Base-by-base conservation (phyloP, 2,113 vertebrate species). In the Melanotaenia duboulayi region DNA sequence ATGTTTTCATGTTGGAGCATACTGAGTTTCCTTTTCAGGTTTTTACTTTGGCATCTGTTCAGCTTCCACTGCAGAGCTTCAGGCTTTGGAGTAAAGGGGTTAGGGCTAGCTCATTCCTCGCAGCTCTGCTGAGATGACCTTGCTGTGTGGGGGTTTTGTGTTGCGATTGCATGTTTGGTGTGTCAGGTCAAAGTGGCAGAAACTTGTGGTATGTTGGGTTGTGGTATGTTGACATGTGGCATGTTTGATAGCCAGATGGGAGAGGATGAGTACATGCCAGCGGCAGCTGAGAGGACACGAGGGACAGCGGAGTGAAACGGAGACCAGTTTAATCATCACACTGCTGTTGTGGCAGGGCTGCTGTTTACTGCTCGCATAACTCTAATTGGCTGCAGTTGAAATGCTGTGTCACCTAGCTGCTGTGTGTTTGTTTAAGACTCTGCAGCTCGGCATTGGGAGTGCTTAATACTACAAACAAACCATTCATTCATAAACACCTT, bases 241-340 rank as follows among this genome's bases (percentile, higher is more conserved):
- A 50, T 49, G 20, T 65, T 50, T 44, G 37, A n/a, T 39, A 51
- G 59, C 55, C 57, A 2, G 73, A 80, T 63, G 78, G 69, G 54
- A 71, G 58, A 49, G 10, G 14, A 11, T 42, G 20, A 60, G 7
- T 20, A 23, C 55, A 8, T 42, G 35, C 11, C 46, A 23, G 35
- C 0, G 19, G 32, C 52, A 65, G 42, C 20, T 37, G 11, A 39
- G 19, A 28, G 32, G 12, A 0, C n/a, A 42, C 22, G 17, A 24
- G 7, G 24, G 19, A 50, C 28, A 64, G 11, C 19, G 5, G 28
- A 20, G 11, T 48, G 44, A n/a, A 28, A 48, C 57, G 7, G 22
- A 46, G 24, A 25, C 6, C 14, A 9, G 20, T 57, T 58, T 35
- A 51, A n/a, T 39, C 20, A 35, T 37, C 28, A 48, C 24, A 37